These are phyloP conservation scores for Conger conger DNA, from an alignment of 2,113 vertebrate genomes.

Conservation along the genomic window DNA sequence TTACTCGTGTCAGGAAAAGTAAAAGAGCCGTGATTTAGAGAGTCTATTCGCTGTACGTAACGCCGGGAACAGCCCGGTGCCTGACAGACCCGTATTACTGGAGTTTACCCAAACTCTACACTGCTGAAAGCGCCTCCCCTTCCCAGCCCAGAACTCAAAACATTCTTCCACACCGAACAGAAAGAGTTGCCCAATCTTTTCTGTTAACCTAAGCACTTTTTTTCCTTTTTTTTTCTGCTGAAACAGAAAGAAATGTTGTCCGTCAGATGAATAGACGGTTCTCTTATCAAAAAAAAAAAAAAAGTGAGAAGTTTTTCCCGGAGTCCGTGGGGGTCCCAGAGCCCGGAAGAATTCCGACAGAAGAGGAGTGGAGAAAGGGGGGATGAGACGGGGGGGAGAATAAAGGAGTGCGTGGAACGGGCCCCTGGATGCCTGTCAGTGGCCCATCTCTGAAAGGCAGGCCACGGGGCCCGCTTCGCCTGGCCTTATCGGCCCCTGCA, in stretches of 20 bases:
- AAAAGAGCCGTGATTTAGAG: conserved; percentile 17
- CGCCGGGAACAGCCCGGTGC: conserved; percentile 24
- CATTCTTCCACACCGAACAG: not conserved
- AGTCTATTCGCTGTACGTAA: conserved; percentile 30
- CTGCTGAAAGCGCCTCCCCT: not conserved
- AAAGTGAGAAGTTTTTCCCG: not conserved
- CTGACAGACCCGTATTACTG: conserved; percentile 12
- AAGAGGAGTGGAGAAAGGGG: not conserved
- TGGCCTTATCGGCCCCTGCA: conserved; percentile 18
- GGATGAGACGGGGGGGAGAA: not conserved
- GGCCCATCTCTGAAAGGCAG: not conserved
- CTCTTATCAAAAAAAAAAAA: too few relatives aligned
- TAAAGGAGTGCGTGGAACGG: not conserved
- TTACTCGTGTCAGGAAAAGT: conserved; percentile 26
- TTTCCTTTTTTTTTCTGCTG: not conserved
- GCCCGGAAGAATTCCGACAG: not conserved
- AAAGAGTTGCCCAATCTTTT: not conserved
- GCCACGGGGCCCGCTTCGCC: not conserved
- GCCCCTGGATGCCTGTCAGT: not conserved
- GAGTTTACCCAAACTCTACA: conserved; percentile 6
- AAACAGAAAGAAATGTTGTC: not conserved
- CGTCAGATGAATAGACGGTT: not conserved
- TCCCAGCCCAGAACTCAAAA: not conserved
- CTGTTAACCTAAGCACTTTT: not conserved
- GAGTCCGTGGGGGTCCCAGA: not conserved